Percentiles rank a stretch among this genome's conserved stretches.
phyloP scores from a whole-genome alignment of 2,797 vertebrate genomes.

The Brachyalestes nurse region DNA sequence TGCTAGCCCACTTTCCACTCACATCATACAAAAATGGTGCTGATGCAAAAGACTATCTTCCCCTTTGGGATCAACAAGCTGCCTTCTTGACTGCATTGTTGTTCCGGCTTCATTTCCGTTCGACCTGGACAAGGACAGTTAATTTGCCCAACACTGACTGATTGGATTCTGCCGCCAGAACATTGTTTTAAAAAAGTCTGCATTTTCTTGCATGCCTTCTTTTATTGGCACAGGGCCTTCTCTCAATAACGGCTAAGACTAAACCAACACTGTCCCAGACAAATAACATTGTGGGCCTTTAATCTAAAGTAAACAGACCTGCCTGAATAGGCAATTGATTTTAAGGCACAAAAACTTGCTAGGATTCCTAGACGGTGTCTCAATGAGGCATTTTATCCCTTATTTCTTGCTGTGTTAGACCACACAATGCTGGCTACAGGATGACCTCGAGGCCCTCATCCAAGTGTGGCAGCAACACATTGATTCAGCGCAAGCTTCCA shows the following conservation, averaged over 20 bases:
- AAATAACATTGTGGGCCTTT: not conserved
- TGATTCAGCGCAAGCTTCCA: conserved; percentile 14
- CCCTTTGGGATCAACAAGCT: not conserved
- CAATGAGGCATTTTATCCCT: conserved; percentile 14
- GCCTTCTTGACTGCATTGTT: not conserved
- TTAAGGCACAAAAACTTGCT: not conserved
- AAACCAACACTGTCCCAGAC: conserved; percentile 22
- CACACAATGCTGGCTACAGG: conserved; percentile 20
- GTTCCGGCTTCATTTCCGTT: not conserved
- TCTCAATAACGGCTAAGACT: not conserved
- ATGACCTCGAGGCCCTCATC: conserved; percentile 20
- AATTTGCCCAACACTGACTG: not conserved
- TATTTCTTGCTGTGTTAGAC: conserved; percentile 18
- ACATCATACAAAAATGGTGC: not conserved
- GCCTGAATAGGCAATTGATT: not conserved
- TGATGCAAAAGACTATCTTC: not conserved
- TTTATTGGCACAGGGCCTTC: not conserved
- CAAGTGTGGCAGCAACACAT: conserved; percentile 32
- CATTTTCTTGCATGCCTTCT: not conserved
- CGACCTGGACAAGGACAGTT: not conserved
- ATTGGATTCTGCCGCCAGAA: too few relatives aligned
- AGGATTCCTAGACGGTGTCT: not conserved
- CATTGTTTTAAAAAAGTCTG: not conserved
- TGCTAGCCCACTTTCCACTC: conserved; percentile 23
- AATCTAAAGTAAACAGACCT: conserved; percentile 2